Percentiles rank a stretch among this genome's conserved stretches.
These are phyloP conservation scores for Mastomys coucha DNA, from an alignment of 2,113 vertebrate genomes.

Conservation along the genomic window DNA sequence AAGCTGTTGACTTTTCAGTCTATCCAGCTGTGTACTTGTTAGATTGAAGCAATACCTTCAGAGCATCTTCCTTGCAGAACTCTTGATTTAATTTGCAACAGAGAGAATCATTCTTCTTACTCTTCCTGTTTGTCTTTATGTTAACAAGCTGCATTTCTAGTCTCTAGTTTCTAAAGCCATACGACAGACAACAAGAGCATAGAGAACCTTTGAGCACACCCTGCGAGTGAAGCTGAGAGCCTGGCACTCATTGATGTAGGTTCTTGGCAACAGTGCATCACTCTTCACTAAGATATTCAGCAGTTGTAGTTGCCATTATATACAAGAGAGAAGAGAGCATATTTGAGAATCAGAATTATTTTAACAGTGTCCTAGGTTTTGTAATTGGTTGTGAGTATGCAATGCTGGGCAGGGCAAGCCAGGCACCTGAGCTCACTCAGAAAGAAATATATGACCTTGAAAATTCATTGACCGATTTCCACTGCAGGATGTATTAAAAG, in stretches of 20 bases:
- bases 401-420: not conserved
- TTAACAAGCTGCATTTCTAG: not conserved
- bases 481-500: not conserved
- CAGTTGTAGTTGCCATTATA: not conserved
- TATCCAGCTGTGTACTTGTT: not conserved
- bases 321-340: not conserved
- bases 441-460: not conserved
- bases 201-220: not conserved
- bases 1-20: not conserved
- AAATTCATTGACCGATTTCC: not conserved
- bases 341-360: not conserved
- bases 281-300: constrained; percentile 2
- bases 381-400: not conserved
- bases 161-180: not conserved
- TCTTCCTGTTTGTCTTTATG: not conserved
- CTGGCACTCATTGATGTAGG: not conserved
- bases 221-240: constrained; percentile 1
- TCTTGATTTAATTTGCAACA: constrained; percentile 3
- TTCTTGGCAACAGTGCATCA: constrained; percentile 35
- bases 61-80: not conserved
- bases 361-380: not conserved
- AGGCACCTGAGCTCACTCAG: not conserved
- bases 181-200: not conserved
- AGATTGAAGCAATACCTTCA: not conserved
- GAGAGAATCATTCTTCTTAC: not conserved